These are phyloP conservation scores for Brachionus angularis DNA, from an alignment of 1,140 invertebrate genomes.

Conservation along the genomic window DNA sequence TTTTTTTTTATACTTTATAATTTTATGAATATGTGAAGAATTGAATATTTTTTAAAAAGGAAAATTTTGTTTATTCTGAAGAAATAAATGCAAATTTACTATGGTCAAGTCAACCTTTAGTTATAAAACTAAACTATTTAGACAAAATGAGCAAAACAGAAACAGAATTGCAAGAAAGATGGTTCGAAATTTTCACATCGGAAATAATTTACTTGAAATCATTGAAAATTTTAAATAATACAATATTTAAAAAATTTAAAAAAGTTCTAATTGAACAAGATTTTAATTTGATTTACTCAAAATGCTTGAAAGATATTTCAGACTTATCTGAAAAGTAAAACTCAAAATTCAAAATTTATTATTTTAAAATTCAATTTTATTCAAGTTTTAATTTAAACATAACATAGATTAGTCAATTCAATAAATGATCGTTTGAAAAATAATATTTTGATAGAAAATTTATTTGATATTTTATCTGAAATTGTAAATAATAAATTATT, in stretches of 20 bases:
- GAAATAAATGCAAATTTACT: background rate
- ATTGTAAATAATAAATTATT: background rate
- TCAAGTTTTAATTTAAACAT: background rate
- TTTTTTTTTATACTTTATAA: too few relatives aligned
- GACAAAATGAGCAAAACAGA: background rate
- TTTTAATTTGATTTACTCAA: background rate
- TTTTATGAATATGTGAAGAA: too few relatives aligned
- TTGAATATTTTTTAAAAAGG: too few relatives aligned
- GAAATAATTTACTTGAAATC: constrained; percentile 16
- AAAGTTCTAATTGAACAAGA: constrained; percentile 6
- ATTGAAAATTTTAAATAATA: constrained; percentile 13
- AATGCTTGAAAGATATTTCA: constrained; percentile 11
- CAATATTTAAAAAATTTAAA: background rate
- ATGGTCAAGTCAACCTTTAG: background rate
- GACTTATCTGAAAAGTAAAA: constrained; percentile 8
- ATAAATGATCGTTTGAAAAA: background rate
- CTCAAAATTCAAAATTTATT: too few relatives aligned
- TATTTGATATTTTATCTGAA: background rate
- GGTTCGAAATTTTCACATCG: constrained; percentile 30
- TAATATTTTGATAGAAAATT: background rate
- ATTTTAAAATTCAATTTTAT: background rate
- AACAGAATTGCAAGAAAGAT: constrained; percentile 34
- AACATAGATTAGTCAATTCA: background rate
- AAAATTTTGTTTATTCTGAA: background rate
- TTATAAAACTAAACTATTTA: background rate